phyloP scores from a whole-genome alignment of 2,888 invertebrate species.

The Papilio demoleus region DNA sequence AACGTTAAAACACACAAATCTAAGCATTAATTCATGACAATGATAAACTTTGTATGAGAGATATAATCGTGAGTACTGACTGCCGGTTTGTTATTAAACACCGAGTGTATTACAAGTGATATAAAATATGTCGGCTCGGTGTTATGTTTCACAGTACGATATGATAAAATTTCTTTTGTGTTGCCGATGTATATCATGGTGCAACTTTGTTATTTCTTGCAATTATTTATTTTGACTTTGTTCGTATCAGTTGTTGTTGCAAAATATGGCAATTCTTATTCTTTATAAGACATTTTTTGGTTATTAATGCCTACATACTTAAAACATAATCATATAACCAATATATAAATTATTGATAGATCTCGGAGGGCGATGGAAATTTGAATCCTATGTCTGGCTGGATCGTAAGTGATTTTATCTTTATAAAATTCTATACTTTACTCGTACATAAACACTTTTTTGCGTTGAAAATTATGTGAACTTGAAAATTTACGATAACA shows the following conservation, averaged over 20 bases:
- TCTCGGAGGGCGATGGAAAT: neutral
- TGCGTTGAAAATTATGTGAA: conserved; percentile 19
- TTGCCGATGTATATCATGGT: neutral
- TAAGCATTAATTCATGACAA: neutral
- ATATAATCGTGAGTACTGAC: neutral
- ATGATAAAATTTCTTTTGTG: conserved; percentile 10
- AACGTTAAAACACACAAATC: neutral
- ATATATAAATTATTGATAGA: too few relatives aligned
- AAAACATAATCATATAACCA: neutral
- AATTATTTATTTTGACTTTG: neutral
- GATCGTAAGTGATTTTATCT: neutral
- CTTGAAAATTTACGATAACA: conserved; percentile 32
- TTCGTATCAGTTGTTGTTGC: too few relatives aligned
- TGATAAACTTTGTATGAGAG: conserved; percentile 3
- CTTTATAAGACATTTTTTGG: too few relatives aligned
- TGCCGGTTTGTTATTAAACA: conserved; percentile 12
- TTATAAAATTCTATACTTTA: neutral
- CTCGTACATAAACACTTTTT: conserved; percentile 9
- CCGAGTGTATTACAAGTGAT: conserved; percentile 12
- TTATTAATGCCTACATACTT: neutral
- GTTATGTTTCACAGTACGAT: conserved; percentile 4
- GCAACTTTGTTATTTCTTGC: neutral
- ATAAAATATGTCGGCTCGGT: conserved; percentile 4
- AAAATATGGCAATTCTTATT: too few relatives aligned
- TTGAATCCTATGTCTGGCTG: neutral